Percentiles rank a stretch among this genome's conserved stretches.
phyloP scores from a whole-genome alignment of 2,113 vertebrate species.

The Mormoops blainvillei region DNA sequence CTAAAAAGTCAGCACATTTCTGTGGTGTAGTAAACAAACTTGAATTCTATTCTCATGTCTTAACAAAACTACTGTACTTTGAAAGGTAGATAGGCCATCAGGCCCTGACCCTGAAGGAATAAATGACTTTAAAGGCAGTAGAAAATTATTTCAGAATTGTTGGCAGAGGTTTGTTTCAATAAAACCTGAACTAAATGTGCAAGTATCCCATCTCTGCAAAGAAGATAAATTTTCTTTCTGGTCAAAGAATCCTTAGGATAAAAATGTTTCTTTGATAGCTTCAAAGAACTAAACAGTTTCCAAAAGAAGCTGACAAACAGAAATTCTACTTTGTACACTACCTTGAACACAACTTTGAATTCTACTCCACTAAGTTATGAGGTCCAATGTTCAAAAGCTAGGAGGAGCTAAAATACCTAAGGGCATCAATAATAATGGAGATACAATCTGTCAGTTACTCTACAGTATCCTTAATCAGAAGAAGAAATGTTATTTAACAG shows the following conservation, averaged over 20 bases:
- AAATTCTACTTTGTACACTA: not conserved
- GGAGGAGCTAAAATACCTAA: not conserved
- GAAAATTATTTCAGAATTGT: not conserved
- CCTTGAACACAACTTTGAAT: not conserved
- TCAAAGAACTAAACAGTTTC: not conserved
- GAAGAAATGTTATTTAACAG: not conserved
- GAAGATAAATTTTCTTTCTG: not conserved
- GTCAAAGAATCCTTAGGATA: not conserved
- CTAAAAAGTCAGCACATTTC: not conserved
- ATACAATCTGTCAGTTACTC: not conserved
- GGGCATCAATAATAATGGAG: not conserved
- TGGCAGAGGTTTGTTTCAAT: not conserved
- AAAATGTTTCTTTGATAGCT: not conserved
- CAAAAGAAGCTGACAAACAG: not conserved
- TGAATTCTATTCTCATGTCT: not conserved
- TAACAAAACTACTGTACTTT: not conserved
- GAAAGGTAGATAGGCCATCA: not conserved
- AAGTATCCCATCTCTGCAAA: not conserved
- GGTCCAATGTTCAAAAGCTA: not conserved
- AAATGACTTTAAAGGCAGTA: not conserved
- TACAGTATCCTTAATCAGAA: not conserved
- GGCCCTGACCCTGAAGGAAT: not conserved
- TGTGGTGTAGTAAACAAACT: not conserved
- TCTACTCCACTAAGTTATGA: not conserved
- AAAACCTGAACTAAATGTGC: not conserved